Conservation (phyloP, 2,797 vertebrate species). For the Syndactyla subalaris region DNA sequence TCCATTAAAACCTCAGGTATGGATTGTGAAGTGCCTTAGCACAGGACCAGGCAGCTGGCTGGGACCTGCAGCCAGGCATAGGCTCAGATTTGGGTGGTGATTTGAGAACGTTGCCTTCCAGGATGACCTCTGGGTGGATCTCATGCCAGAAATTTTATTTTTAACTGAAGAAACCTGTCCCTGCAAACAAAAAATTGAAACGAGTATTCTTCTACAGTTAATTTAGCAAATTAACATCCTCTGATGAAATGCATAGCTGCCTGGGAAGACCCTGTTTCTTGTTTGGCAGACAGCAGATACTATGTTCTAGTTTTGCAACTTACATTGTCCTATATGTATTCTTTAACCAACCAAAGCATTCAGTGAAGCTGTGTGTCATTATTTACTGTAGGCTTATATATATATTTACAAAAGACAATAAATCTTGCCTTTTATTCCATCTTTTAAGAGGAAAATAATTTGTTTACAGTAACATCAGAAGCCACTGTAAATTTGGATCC, state of each 20-base stretch:
- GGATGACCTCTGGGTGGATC: accelerated
- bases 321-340: background rate
- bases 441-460: background rate
- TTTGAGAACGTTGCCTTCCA: background rate
- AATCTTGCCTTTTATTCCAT: background rate
- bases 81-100: background rate
- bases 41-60: background rate
- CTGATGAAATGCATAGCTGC: background rate
- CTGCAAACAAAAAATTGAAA: background rate
- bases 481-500: background rate
- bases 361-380: background rate
- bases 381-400: background rate
- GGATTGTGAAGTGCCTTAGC: background rate
- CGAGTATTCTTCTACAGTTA: background rate
- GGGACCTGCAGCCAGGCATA: background rate
- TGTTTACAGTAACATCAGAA: background rate
- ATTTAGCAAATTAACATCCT: background rate
- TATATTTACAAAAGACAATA: background rate
- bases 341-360: background rate
- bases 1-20: background rate
- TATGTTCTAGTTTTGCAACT: background rate
- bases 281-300: background rate
- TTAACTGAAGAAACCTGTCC: background rate
- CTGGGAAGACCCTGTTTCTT: background rate
- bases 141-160: background rate